Evolutionary conservation across 2,113 vertebrate genomes (phyloP).

Genomic region (Toxostoma redivivum): DNA sequence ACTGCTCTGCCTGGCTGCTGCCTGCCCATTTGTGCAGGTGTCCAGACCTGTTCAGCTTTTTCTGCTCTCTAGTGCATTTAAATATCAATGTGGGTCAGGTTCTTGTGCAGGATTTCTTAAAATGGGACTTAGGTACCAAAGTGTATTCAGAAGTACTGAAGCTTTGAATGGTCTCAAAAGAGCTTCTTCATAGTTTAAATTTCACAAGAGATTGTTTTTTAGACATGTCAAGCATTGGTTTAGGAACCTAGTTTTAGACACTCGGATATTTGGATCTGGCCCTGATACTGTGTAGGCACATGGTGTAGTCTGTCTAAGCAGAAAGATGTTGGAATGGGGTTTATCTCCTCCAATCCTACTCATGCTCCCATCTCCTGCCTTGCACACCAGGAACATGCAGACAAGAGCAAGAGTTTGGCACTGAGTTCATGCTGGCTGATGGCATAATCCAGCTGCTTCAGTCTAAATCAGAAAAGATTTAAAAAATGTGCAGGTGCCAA

Average conservation of each 20-base stretch:
- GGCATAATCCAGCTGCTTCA: not conserved
- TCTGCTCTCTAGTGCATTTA: not conserved
- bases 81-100: not conserved
- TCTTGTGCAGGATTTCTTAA: not conserved
- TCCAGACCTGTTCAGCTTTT: not conserved
- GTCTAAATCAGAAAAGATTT: not conserved
- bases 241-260: not conserved
- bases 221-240: not conserved
- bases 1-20: not conserved
- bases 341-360: not conserved
- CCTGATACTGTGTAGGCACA: not conserved
- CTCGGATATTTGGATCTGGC: not conserved
- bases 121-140: not conserved
- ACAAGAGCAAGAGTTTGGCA: not conserved
- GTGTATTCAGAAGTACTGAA: not conserved
- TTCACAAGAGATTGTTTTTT: not conserved
- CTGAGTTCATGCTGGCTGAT: not conserved
- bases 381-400: rapidly evolving
- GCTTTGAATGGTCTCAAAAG: not conserved
- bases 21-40: not conserved
- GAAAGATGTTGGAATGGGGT: not conserved
- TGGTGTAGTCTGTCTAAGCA: not conserved
- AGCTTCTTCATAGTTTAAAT: not conserved
- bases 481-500: not conserved
- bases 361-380: not conserved